Evolutionary conservation across 2,113 vertebrate species (phyloP).

Genomic region (Sialia sialis): DNA sequence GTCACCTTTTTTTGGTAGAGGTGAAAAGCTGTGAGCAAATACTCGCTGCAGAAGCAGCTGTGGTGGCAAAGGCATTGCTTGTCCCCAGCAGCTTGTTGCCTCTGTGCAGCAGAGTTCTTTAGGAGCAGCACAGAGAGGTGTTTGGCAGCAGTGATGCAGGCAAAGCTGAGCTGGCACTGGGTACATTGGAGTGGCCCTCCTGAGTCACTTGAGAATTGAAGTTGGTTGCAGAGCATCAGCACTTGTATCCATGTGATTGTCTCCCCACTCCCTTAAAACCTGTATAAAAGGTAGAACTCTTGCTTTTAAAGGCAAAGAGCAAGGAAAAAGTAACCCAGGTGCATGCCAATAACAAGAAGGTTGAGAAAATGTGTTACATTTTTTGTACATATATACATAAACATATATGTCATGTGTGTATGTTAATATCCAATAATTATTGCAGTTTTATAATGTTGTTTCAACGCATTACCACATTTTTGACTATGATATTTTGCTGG

Average conservation of each 20-base stretch:
- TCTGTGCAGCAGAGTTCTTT: neutral
- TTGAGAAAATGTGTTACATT: neutral
- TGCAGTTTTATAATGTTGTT: neutral
- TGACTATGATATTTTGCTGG: neutral
- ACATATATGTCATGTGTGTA: neutral
- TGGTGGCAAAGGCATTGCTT: neutral
- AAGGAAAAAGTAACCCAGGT: neutral
- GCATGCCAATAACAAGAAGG: neutral
- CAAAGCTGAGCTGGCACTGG: neutral
- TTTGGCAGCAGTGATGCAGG: neutral
- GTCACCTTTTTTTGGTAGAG: neutral
- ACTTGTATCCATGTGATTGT: neutral
- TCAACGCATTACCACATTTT: neutral
- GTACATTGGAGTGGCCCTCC: neutral
- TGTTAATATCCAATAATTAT: neutral
- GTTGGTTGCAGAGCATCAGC: accelerated
- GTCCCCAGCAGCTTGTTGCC: neutral
- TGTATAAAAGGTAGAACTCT: neutral
- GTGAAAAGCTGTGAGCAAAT: neutral
- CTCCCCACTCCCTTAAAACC: neutral
- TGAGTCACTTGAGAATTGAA: neutral
- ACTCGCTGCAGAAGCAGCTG: neutral
- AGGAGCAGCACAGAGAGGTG: neutral
- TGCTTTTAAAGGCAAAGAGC: neutral
- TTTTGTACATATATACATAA: neutral